Base-by-base conservation (phyloP, 2,888 invertebrate genomes). In the Pecten maximus region DNA sequence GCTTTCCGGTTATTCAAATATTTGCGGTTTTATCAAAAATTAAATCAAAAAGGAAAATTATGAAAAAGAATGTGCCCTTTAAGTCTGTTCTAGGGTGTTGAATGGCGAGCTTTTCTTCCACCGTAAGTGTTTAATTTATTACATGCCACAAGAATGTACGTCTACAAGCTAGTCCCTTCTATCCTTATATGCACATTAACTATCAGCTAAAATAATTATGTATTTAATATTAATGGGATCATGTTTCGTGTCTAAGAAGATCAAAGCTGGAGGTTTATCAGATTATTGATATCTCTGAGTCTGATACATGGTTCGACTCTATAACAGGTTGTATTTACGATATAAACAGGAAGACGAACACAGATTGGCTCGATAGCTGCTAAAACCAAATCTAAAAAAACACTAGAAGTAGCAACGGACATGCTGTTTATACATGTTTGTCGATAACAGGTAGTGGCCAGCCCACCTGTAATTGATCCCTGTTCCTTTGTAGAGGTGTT, bases 361-460 rank as follows among this genome's bases (percentile, higher is more conserved):
- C 60, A 44, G 60, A 60, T 60, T 19, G 60, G 23, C 8, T n/a
- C 23, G 60, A 60, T 60, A 60, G n/a, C 60, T n/a, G 60, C 60
- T 23, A 23, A 60, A 23, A 8, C 23, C 23, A 60, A 60, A 44
- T 12, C 8, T 10, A 44, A 44, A 44, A 44, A 44, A 44, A 12
- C 44, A 44, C 12, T 44, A 4, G 60, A 16, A 60, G 6, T 60
- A 60, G 60, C 60, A 60, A 60, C 60, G 6, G 23, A 60, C 60
- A 8, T 16, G 60, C 60, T 60, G 23, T 60, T 60, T 60, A 60
- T 60, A 60, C 23, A 0, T 60, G 60, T 60, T 60, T 16, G 60
- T 60, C 60, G 60, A 60, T 60, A 60, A 60, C 60, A 23, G 60
- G 23, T 60, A 60, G n/a, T n/a, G n/a, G 60, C 60, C n/a, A 60